Evolutionary conservation across 2,797 vertebrate genomes (phyloP).

Genomic region (Cirrhinus molitorella): DNA sequence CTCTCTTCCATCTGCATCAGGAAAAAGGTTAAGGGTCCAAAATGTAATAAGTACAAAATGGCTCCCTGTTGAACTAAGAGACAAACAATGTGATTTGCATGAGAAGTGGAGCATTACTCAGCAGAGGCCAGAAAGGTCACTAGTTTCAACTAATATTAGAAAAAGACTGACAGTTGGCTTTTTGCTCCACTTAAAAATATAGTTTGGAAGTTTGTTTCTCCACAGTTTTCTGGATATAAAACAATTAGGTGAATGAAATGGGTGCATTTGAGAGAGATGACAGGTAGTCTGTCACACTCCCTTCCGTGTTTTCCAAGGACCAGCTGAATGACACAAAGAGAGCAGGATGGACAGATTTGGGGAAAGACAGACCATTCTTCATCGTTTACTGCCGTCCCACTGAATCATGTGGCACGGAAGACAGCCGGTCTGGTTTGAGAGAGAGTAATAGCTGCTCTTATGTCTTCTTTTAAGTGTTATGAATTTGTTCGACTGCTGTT

Average conservation of each 20-base stretch:
- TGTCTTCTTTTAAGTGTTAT: constrained; percentile 52
- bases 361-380: constrained; percentile 46
- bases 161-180: background rate
- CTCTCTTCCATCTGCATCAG: constrained; percentile 36
- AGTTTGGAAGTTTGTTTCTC: constrained; percentile 47
- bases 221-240: constrained; percentile 49
- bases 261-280: constrained; percentile 54
- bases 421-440: constrained; percentile 47
- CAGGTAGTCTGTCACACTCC: constrained; percentile 65
- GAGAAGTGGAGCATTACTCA: constrained; percentile 24
- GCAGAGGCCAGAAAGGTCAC: constrained; percentile 36
- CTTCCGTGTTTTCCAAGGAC: constrained; percentile 51
- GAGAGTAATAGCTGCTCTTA: constrained; percentile 52
- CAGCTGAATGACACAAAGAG: constrained; percentile 49
- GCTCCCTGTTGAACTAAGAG: constrained; percentile 46
- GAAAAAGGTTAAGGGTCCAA: constrained; percentile 61
- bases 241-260: constrained; percentile 70
- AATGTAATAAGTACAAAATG: constrained; percentile 62
- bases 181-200: constrained; percentile 29
- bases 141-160: constrained; percentile 29
- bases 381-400: constrained; percentile 23
- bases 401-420: constrained; percentile 44
- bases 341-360: constrained; percentile 45
- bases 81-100: constrained; percentile 52
- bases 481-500: constrained; percentile 38